Base-by-base conservation (phyloP, 2,797 vertebrate species). In the Zenarchopterus dispar region DNA sequence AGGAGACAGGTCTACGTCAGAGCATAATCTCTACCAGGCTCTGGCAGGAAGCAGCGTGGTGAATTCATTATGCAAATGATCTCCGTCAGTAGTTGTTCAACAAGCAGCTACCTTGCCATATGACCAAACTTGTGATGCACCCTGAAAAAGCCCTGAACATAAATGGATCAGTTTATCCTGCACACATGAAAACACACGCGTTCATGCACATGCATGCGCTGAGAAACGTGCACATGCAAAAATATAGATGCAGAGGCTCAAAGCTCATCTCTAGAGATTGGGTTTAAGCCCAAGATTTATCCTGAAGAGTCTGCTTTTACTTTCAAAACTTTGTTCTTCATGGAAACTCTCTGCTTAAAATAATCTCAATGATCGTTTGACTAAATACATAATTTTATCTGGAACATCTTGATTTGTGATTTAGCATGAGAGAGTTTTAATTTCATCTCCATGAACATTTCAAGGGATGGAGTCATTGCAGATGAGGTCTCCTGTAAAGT, bases 41-140 rank as follows among this genome's bases (percentile, higher is more conserved):
- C 69, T 47, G 63, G 76, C 88, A 83, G 86, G 78, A 86, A 86
- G 82, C 68, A 46, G 55, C 46, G 70, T 74, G 76, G 76, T 82
- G 70, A 88, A 87, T 87, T 80, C 77, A 89, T 83, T 85, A 89
- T 84, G 85, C 65, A 86, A 87, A 89, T 81, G 18, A 62, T 49
- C 58, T 68, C 60, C 51, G 74, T 62, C 47, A 59, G 73, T 70
- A 69, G 84, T 67, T 70, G 57, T 61, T 74, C 48, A 36, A 67
- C 31, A 8, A 66, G 64, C 61, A 63, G 67, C 73, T 28, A 47
- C 69, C 28, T 15, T 19, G 56, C 55, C 82, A 85, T 81, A 80
- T 82, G 76, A 84, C 69, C 74, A 53, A 67, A 83, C 74, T 54
- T 75, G 76, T 83, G 75, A 81, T 75, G 67, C 36, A 39, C 11